Evolutionary conservation across 2,888 invertebrate species (phyloP).

Genomic region (Agrilus mali): DNA sequence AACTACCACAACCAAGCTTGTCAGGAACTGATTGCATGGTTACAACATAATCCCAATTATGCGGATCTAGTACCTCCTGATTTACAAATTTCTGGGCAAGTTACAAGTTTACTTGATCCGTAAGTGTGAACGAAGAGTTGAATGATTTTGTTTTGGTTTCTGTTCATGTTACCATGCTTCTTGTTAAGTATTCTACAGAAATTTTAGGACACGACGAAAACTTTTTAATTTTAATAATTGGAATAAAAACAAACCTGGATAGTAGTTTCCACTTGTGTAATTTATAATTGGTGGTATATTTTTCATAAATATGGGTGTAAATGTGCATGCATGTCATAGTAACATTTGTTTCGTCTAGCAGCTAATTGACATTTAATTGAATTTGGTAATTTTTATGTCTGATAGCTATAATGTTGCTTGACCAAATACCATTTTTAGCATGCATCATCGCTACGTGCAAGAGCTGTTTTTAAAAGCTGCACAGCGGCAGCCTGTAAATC

Average conservation of each 20-base stretch:
- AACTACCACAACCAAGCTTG: slow-evolving; percentile 85
- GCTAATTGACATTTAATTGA: too few relatives aligned
- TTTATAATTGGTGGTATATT: too few relatives aligned
- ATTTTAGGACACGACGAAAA: too few relatives aligned
- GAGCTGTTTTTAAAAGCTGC: slow-evolving; percentile 69
- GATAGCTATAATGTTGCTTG: too few relatives aligned
- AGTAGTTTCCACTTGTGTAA: too few relatives aligned
- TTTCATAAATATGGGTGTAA: too few relatives aligned
- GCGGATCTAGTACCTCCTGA: slow-evolving; percentile 52
- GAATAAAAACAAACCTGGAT: too few relatives aligned
- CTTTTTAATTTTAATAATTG: too few relatives aligned
- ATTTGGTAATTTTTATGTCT: too few relatives aligned
- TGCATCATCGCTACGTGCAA: slow-evolving; percentile 39
- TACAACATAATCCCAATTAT: slow-evolving; percentile 71
- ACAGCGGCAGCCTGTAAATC: slow-evolving; percentile 54
- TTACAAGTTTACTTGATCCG: slow-evolving; percentile 37
- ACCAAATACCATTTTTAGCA: background rate
- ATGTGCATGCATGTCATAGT: too few relatives aligned
- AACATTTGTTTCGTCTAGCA: too few relatives aligned
- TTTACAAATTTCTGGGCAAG: slow-evolving; percentile 34
- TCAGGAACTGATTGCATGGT: slow-evolving; percentile 64
- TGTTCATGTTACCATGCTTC: slow-evolving; percentile 1
- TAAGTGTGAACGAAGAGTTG: slow-evolving; percentile 23
- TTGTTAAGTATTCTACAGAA: background rate
- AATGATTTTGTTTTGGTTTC: background rate